Evolutionary conservation across 2,113 vertebrate species (phyloP).

Genomic region (Daphoenositta chrysoptera): DNA sequence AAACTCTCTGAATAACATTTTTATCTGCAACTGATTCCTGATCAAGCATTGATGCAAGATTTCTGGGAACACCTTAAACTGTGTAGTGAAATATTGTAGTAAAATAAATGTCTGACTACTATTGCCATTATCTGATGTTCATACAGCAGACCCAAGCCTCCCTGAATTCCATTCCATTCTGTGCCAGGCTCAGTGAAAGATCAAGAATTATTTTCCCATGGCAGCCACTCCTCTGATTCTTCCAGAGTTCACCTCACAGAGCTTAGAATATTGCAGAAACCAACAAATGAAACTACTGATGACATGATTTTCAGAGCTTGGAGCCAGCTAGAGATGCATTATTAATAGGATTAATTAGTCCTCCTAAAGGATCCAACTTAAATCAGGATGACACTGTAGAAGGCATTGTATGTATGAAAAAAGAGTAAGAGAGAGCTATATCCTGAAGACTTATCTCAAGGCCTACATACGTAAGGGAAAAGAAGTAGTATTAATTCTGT

Average conservation of each 20-base stretch:
- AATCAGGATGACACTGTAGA: background rate
- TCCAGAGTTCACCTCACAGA: background rate
- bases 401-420: background rate
- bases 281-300: background rate
- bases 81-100: background rate
- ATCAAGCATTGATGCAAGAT: background rate
- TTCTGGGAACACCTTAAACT: conserved; percentile 1
- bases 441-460: background rate
- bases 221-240: background rate
- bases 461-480: background rate
- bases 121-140: background rate
- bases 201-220: background rate
- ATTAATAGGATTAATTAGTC: conserved; percentile 2
- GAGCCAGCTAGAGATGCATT: background rate
- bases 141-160: background rate
- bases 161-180: background rate
- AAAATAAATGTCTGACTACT: background rate
- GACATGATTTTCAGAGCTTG: background rate
- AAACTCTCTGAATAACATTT: conserved; percentile 23
- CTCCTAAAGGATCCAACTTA: background rate
- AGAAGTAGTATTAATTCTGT: background rate
- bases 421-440: background rate
- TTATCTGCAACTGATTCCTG: conserved; percentile 9
- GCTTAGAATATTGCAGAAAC: background rate
- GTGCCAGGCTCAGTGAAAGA: background rate